Evolutionary conservation across 1,140 invertebrate genomes (phyloP), one percentile per base, ranked within the genome.

Genomic region (Euglossa dilemma): DNA sequence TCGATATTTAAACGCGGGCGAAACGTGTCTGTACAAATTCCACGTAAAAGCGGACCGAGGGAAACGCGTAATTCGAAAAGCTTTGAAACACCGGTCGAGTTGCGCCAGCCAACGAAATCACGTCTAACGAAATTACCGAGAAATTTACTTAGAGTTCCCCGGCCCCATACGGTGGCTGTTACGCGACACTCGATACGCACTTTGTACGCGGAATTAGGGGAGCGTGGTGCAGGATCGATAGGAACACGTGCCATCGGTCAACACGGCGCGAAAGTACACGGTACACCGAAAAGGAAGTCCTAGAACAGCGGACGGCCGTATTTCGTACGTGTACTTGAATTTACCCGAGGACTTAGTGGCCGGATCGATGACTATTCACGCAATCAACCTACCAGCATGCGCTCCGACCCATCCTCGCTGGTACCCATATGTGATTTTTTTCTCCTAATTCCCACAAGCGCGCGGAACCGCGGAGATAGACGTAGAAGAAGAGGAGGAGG

Each of bases 361-460:
- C 85, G 57, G 90, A 89, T 91, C 87, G 88, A 90, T 85, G 77
- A 83, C 73, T 76, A 89, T 89, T 85, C 89, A 85, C 74, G 86
- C 84, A 89, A 90, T 88, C 89, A 84, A 87, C 54, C 86, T 86
- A 90, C 89, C 90, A 90, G 91, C 89, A 90, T 90, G 76, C 87
- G 86, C 79, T 75, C 67, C 57, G 50, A 36, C 23, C 52, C 18
- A 36, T 14, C 64, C 36, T 36, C 73, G 70, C 57, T 80, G 83
- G 79, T 86, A 87, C 87, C 91, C 91, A 92, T 91, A 92, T 92
- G 91, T 88, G 91, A 91, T 92, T 92, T 91, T 92, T 91, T 91
- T 25, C 88, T 70, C 76, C 66, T 76, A 89, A 90, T 91, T 91
- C 91, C 90, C 89, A 91, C 82, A 88, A 87, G 84, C 83, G 28